These are phyloP conservation scores for Misgurnus mizolepis DNA, from an alignment of 2,113 vertebrate species.

Conservation along the genomic window DNA sequence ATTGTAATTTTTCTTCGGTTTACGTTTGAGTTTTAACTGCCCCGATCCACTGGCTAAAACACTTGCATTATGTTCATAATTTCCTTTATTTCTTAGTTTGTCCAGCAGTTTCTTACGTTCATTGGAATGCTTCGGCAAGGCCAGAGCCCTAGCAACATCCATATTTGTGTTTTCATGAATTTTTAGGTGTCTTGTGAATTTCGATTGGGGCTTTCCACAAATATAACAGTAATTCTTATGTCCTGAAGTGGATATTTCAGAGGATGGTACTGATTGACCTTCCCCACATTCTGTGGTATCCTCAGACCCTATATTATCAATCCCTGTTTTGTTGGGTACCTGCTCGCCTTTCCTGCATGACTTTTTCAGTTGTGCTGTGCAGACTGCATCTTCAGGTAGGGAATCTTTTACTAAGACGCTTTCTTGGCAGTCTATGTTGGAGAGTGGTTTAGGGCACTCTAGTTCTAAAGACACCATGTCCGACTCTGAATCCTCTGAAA, in stretches of 20 bases:
- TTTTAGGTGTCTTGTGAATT: constrained; percentile 23
- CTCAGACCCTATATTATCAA: background rate
- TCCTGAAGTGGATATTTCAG: constrained; percentile 12
- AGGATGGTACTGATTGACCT: background rate
- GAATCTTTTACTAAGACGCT: background rate
- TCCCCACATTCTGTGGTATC: constrained; percentile 13
- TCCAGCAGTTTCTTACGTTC: background rate
- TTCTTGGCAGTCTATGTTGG: background rate
- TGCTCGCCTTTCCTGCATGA: too few species aligned
- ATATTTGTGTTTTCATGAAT: background rate
- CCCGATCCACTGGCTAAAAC: background rate
- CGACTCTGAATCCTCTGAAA: too few species aligned
- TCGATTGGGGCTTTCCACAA: constrained; percentile 47
- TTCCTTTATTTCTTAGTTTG: background rate
- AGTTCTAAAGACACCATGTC: too few species aligned
- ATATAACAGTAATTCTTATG: constrained; percentile 49
- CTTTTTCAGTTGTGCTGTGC: too few species aligned
- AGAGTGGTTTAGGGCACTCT: background rate
- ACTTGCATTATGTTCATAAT: background rate
- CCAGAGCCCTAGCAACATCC: background rate
- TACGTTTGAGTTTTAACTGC: background rate
- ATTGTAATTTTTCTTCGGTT: too few species aligned
- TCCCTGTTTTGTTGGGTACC: too few species aligned
- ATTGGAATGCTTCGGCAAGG: background rate
- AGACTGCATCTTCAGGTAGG: background rate